Conservation (phyloP, 2,888 invertebrate species). For the Arge pagana region DNA sequence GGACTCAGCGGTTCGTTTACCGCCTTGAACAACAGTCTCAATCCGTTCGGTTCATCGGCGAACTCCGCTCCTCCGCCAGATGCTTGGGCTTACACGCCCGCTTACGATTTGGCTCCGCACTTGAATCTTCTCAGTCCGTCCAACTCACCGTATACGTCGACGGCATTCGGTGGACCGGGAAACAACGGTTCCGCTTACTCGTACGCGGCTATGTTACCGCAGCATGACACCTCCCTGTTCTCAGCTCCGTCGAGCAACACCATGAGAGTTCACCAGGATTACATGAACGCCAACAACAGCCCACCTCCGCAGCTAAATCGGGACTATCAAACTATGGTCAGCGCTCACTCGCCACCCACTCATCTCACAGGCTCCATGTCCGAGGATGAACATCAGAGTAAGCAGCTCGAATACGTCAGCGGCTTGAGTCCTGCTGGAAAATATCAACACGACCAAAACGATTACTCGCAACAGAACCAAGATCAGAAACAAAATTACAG, state of each 20-base stretch:
- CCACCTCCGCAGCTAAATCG: constrained; percentile 64
- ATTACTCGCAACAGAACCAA: constrained; percentile 63
- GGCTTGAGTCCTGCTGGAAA: constrained; percentile 58
- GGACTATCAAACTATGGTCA: constrained; percentile 53
- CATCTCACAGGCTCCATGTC: constrained; percentile 42
- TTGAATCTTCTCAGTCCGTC: constrained; percentile 74
- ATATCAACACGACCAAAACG: constrained; percentile 66
- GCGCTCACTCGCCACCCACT: constrained; percentile 51
- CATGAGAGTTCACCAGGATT: constrained; percentile 69
- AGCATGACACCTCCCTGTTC: constrained; percentile 78
- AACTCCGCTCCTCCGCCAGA: constrained; percentile 71
- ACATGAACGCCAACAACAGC: constrained; percentile 67
- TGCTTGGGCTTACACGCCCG: constrained; percentile 79
- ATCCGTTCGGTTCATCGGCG: constrained; percentile 64
- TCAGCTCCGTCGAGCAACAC: constrained; percentile 56
- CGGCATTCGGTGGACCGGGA: constrained; percentile 44
- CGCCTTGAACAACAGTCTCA: constrained; percentile 65
- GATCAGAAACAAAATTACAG: constrained; percentile 47
- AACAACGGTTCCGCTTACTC: constrained; percentile 54
- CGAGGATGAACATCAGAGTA: constrained; percentile 53
- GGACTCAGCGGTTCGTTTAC: constrained; percentile 59
- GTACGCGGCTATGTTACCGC: constrained; percentile 65
- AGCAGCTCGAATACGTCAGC: constrained; percentile 48
- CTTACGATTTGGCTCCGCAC: constrained; percentile 79
- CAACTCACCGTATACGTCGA: constrained; percentile 67